A percentile compares a stretch with the other conserved stretches of the same genome.
These are phyloP conservation scores for Pycnomerus fuliginosus DNA, from an alignment of 2,888 invertebrate genomes.

Conservation along the genomic window DNA sequence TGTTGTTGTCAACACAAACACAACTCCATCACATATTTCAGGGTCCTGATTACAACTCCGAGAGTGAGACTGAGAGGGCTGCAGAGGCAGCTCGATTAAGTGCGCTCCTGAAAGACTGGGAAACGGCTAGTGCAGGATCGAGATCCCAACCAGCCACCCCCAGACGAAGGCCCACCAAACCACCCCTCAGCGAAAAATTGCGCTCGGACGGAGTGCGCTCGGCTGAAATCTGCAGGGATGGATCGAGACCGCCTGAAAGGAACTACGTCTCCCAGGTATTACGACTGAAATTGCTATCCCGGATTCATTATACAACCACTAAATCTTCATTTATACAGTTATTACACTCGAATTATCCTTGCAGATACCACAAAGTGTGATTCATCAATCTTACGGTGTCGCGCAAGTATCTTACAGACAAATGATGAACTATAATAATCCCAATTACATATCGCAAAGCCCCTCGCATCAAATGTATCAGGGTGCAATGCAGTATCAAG, in stretches of 20 bases:
- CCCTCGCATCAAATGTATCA: constrained; percentile 36
- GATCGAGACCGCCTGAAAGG: constrained; percentile 27
- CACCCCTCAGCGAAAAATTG: constrained; percentile 21
- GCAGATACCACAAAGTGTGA: constrained; percentile 46
- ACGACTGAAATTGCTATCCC: neutral
- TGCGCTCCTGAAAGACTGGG: constrained; percentile 73
- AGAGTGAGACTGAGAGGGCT: constrained; percentile 72
- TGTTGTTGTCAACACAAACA: no score
- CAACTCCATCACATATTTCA: constrained; percentile 40
- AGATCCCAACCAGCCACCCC: constrained; percentile 59
- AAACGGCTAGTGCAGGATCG: constrained; percentile 65
- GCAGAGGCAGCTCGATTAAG: constrained; percentile 68
- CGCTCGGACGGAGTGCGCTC: constrained; percentile 24
- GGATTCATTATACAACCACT: neutral
- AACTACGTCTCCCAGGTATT: constrained; percentile 34
- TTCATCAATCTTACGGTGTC: constrained; percentile 50
- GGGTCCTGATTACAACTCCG: constrained; percentile 82
- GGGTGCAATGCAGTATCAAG: constrained; percentile 47
- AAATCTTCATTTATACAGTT: neutral
- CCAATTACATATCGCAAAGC: constrained; percentile 33
- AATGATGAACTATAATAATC: constrained; percentile 30
- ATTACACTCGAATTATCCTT: constrained; percentile 12
- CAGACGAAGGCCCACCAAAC: constrained; percentile 47
- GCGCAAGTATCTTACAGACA: constrained; percentile 40
- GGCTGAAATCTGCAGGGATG: constrained; percentile 20